Base-by-base conservation (phyloP, 2,888 invertebrate genomes). In the Drosophila atroscutellata region DNA sequence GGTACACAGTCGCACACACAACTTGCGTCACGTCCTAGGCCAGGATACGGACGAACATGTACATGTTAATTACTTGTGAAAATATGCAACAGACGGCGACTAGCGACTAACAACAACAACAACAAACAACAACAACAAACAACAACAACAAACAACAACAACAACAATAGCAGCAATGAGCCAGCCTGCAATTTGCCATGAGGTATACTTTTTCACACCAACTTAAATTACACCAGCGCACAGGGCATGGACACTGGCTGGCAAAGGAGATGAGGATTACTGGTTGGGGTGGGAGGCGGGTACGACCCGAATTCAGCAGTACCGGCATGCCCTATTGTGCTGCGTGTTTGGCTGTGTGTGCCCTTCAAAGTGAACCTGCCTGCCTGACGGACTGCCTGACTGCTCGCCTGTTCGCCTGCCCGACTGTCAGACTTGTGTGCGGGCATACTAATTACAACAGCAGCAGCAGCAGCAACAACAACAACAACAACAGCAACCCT, bases 11-110 rank as follows among this genome's bases (percentile, higher is more conserved):
- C 8, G 8, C 47, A 52, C n/a, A 39, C 26, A 72, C 32, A 66
- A n/a, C 50, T 59, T 51, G 42, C 59, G 37, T 26, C 56, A 60
- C 66, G 70, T 62, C 78, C 77, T 77, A 63, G 77, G 52, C 59
- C 39, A 65, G 69, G 42, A 66, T 65, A 74, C 69, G 77, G 63
- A 77, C 69, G 59, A 56, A 69, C 85, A 63, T 75, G 81, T 82
- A 86, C 86, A 86, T 88, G 88, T 86, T 86, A 88, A 86, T 86
- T 86, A 86, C 86, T 86, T 88, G 86, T 88, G 88, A 88, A 86
- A 86, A 86, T 86, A 86, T 83, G 86, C 86, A 86, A 82, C 88
- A 88, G 77, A 86, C 88, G 81, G 81, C 72, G 71, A 45, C 64
- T 58, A 67, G 56, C 60, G 57, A 18, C 47, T 32, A 51, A 49